Conservation (phyloP, 1,140 invertebrate species). For the Asbolus verrucosus region DNA sequence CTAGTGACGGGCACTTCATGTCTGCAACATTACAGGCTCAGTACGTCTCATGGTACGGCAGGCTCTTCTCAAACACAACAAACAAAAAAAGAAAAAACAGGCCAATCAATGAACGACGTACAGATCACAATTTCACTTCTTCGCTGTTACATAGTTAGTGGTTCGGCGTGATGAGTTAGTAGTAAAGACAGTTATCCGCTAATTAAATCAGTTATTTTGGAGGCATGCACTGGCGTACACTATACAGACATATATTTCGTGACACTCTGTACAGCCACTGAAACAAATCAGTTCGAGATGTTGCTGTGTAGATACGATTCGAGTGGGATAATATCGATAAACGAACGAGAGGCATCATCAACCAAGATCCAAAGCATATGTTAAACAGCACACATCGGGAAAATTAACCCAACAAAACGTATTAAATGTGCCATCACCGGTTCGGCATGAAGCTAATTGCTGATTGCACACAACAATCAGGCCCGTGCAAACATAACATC, state of each 20-base stretch:
- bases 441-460: slow-evolving; percentile 15
- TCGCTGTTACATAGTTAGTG: slow-evolving; percentile 2
- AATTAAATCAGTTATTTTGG: slow-evolving; percentile 45
- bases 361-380: not conserved
- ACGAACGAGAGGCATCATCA: not conserved
- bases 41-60: slow-evolving; percentile 54
- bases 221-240: slow-evolving; percentile 20
- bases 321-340: no score
- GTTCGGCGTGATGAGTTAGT: slow-evolving; percentile 15
- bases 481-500: slow-evolving; percentile 6
- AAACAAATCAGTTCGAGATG: not conserved
- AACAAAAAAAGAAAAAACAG: slow-evolving; percentile 8
- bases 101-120: not conserved
- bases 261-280: not conserved
- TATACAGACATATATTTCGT: no score
- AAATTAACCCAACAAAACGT: slow-evolving; percentile 21
- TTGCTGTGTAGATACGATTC: no score
- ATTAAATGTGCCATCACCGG: slow-evolving; percentile 25
- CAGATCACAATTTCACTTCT: not conserved
- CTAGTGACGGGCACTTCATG: slow-evolving; percentile 97
- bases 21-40: slow-evolving; percentile 75
- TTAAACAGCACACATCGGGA: not conserved
- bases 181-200: slow-evolving; percentile 24
- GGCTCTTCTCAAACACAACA: slow-evolving; percentile 29
- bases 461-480: slow-evolving; percentile 23